These are phyloP conservation scores for Thelaira solivaga DNA, from an alignment of 2,888 invertebrate genomes.

Conservation along the genomic window DNA sequence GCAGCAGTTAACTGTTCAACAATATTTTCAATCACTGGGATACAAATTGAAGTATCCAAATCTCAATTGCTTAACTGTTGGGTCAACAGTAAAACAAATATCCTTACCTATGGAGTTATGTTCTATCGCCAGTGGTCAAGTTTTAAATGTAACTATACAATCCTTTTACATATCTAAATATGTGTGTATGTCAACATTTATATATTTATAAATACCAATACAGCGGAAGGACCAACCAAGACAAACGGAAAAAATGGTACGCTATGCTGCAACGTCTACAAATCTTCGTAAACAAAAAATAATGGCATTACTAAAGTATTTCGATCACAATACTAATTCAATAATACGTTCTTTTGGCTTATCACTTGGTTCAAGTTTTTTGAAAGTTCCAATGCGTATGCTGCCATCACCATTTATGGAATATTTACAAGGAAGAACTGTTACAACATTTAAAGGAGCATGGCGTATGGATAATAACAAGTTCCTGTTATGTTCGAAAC, in stretches of 20 bases:
- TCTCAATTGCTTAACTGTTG: slow-evolving; percentile 92
- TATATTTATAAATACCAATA: neutral
- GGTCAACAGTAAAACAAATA: slow-evolving; percentile 82
- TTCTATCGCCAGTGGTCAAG: slow-evolving; percentile 87
- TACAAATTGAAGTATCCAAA: slow-evolving; percentile 80
- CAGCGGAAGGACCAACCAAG: slow-evolving; percentile 85
- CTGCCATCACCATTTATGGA: slow-evolving; percentile 86
- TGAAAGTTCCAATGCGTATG: slow-evolving; percentile 86
- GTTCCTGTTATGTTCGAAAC: slow-evolving; percentile 61
- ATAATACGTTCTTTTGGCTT: slow-evolving; percentile 89
- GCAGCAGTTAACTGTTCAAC: slow-evolving; percentile 75
- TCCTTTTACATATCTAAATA: no score
- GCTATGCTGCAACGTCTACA: slow-evolving; percentile 89
- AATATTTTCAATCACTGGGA: slow-evolving; percentile 69
- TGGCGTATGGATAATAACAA: slow-evolving; percentile 67
- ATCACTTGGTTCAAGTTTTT: slow-evolving; percentile 85
- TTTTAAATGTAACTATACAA: slow-evolving; percentile 76
- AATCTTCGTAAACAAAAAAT: slow-evolving; percentile 88
- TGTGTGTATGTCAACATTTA: neutral
- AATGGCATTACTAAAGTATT: slow-evolving; percentile 77
- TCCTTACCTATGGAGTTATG: slow-evolving; percentile 91
- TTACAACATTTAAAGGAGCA: slow-evolving; percentile 65
- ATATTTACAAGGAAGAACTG: slow-evolving; percentile 76
- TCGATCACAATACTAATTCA: slow-evolving; percentile 73
- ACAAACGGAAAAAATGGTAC: slow-evolving; percentile 93